Conservation (phyloP, 2,888 invertebrate genomes). For the Drosophila silvestris region DNA sequence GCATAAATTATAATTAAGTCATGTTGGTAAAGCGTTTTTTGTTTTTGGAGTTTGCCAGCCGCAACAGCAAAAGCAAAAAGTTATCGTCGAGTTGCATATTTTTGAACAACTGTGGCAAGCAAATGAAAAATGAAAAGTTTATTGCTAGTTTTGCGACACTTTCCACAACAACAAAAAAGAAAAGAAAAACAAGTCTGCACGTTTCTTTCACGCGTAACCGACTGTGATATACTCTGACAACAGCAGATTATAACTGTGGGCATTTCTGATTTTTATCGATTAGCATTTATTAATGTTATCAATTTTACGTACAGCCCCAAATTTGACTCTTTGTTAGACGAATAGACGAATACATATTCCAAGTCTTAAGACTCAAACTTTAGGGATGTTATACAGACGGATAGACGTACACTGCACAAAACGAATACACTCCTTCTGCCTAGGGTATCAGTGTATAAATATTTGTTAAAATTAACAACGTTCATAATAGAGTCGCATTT, state of each 20-base stretch:
- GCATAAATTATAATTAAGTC: slow-evolving; percentile 60
- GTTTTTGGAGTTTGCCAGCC: slow-evolving; percentile 55
- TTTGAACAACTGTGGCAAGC: slow-evolving; percentile 44
- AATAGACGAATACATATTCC: not conserved
- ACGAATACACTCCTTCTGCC: not conserved
- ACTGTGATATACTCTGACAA: not conserved
- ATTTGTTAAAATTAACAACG: slow-evolving; percentile 4
- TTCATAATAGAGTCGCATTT: slow-evolving; percentile 4
- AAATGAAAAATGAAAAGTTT: slow-evolving; percentile 22
- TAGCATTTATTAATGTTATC: not conserved
- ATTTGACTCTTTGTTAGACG: not conserved
- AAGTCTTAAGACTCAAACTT: not conserved
- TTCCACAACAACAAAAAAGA: not conserved
- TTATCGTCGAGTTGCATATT: slow-evolving; percentile 31
- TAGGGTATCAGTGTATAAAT: slow-evolving; percentile 1
- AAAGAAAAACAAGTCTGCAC: not conserved
- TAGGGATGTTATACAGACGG: not conserved
- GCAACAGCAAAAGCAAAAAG: slow-evolving; percentile 9
- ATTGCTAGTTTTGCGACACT: slow-evolving; percentile 21
- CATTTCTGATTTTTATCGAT: not conserved
- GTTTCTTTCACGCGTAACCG: not conserved
- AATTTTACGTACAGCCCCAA: not conserved
- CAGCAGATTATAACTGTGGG: not conserved
- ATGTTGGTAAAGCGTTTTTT: slow-evolving; percentile 38
- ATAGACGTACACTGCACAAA: not conserved